Evolutionary conservation across 1,140 invertebrate species (phyloP).

Genomic region (Panagrolaimus sp.): DNA sequence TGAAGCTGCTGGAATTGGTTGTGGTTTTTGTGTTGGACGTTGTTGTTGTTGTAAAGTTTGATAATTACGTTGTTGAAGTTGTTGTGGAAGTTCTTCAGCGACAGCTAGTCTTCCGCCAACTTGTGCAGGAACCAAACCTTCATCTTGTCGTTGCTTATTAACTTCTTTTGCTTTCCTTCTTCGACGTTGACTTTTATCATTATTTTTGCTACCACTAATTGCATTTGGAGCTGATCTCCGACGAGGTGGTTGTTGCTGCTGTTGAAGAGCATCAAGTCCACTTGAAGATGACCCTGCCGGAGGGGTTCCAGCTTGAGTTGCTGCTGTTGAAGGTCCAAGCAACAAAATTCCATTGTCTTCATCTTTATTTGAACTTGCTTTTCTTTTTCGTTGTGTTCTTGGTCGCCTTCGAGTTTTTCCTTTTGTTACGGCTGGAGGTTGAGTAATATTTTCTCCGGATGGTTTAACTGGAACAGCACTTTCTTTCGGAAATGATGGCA

Average conservation of each 20-base stretch:
- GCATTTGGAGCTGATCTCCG: not conserved
- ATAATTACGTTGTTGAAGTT: not conserved
- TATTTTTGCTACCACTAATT: not conserved
- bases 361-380: not conserved
- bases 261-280: not conserved
- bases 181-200: not conserved
- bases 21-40: too few species aligned
- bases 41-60: not conserved
- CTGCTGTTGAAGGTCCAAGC: not conserved
- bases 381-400: not conserved
- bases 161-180: not conserved
- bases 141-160: not conserved
- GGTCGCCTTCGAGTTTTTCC: not conserved
- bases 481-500: not conserved
- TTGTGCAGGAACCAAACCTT: slow-evolving; percentile 1
- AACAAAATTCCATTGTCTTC: not conserved
- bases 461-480: not conserved
- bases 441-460: not conserved
- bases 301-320: not conserved
- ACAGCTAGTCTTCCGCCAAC: not conserved
- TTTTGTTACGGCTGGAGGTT: not conserved
- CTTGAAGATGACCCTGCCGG: not conserved
- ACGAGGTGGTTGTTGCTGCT: not conserved
- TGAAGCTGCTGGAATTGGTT: too few species aligned
- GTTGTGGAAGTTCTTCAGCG: too few species aligned